phyloP scores from a whole-genome alignment of 2,797 vertebrate genomes.

The Remorina albescens region DNA sequence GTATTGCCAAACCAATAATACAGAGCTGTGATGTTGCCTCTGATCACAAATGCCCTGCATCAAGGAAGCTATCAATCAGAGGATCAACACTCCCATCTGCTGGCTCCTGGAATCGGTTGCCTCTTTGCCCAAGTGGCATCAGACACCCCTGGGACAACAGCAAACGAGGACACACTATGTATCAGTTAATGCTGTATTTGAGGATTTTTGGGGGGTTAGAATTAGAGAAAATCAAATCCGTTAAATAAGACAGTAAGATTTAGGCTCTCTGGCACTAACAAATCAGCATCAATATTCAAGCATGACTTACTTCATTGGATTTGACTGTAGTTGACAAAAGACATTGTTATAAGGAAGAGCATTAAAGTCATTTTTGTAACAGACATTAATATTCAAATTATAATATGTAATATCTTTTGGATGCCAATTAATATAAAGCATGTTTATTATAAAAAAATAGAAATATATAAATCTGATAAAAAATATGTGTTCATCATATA shows the following conservation, averaged over 20 bases:
- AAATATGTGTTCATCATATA: not conserved
- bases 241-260: not conserved
- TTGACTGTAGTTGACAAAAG: no score
- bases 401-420: no score
- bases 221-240: not conserved
- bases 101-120: slow-evolving; percentile 34
- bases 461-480: no score
- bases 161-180: no score
- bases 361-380: not conserved
- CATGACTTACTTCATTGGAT: no score
- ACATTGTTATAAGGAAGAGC: no score
- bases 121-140: no score
- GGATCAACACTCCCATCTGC: slow-evolving; percentile 54
- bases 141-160: no score
- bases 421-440: not conserved
- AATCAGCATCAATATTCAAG: no score
- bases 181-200: no score
- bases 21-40: not conserved
- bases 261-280: no score
- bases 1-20: not conserved
- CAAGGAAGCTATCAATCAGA: not conserved
- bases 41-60: not conserved
- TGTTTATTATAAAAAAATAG: not conserved
- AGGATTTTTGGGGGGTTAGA: no score
- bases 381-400: not conserved